Evolutionary conservation across 2,888 invertebrate species (phyloP).

Genomic region (Embidobia sp.): DNA sequence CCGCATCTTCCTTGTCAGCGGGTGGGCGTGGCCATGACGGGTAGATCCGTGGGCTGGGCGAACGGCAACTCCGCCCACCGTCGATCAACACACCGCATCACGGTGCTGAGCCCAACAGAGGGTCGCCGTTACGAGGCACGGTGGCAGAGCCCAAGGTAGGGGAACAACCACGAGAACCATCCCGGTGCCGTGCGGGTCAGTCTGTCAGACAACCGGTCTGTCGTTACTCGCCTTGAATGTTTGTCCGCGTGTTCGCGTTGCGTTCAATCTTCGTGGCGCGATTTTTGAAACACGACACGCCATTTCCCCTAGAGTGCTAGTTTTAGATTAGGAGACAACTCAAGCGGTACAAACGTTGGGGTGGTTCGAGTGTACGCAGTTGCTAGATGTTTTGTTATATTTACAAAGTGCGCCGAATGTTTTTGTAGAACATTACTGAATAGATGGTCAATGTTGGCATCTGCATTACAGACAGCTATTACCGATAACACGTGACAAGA

Average conservation of each 20-base stretch:
- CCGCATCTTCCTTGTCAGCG: conserved; percentile 53
- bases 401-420: background rate
- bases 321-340: background rate
- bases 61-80: conserved; percentile 63
- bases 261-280: conserved; percentile 75
- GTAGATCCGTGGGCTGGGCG: conserved; percentile 7
- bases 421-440: too few relatives aligned
- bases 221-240: conserved; percentile 70
- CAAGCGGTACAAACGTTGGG: background rate
- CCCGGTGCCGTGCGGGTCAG: conserved; percentile 80
- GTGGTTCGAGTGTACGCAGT: conserved; percentile 18
- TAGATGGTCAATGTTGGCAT: too few relatives aligned
- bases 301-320: conserved; percentile 54
- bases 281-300: conserved; percentile 67
- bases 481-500: too few relatives aligned
- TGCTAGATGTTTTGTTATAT: conserved; percentile 6
- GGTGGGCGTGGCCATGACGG: conserved; percentile 25
- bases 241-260: conserved; percentile 68
- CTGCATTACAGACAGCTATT: too few relatives aligned
- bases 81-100: conserved; percentile 77
- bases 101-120: conserved; percentile 72
- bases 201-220: conserved; percentile 81
- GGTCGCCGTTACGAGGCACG: conserved; percentile 52
- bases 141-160: conserved; percentile 68
- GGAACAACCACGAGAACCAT: conserved; percentile 77